Base-by-base conservation (phyloP, 2,797 vertebrate species). In the Otolemur crassicaudatus region DNA sequence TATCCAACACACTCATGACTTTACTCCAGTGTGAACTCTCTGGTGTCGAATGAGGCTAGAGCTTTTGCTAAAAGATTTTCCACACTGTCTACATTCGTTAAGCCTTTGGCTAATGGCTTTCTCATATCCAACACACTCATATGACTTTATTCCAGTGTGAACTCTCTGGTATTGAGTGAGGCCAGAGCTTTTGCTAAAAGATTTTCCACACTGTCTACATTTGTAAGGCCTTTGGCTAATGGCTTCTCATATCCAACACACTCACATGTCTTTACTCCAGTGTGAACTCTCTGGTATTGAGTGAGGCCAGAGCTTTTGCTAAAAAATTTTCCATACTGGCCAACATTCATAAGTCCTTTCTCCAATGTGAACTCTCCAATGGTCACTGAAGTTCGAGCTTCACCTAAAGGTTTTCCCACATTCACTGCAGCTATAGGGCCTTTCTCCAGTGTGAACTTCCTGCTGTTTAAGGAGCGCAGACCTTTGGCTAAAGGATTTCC, bases 21-120 rank as follows among this genome's bases (percentile, higher is more conserved):
- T n/a, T 46, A 31, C 40, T 19, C 70, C 86, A 76, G 56, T 76
- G 56, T 75, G 86, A 87, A 61, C 9, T 77, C 16, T 63, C 73
- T 49, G 70, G 60, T 88, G 87, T 77, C 31, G 40, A 49, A 16
- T 53, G 31, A 77, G 60, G 31, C 60, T 31, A 27, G 58, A 65
- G 58, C 43, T 77, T 76, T 63, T 76, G n/a, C 73, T 88, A 63
- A 88, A 77, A 61, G 73, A 65, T 77, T 88, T 88, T 72, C 72
- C 58, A 76, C 37, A 63, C 3, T 34, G 40, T 40, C 23, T 34
- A 61, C 87, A 77, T 31, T 65, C 43, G 8, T 73, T 27, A 73
- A 0, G 67, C 34, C 49, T 58, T 70, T 27, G 12, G n/a, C 34
- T 17, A 23, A 58, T 56, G 27, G 22, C 14, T 43, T 72, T 72